phyloP scores from a whole-genome alignment of 2,113 vertebrate genomes.

The Spea multiplicata region DNA sequence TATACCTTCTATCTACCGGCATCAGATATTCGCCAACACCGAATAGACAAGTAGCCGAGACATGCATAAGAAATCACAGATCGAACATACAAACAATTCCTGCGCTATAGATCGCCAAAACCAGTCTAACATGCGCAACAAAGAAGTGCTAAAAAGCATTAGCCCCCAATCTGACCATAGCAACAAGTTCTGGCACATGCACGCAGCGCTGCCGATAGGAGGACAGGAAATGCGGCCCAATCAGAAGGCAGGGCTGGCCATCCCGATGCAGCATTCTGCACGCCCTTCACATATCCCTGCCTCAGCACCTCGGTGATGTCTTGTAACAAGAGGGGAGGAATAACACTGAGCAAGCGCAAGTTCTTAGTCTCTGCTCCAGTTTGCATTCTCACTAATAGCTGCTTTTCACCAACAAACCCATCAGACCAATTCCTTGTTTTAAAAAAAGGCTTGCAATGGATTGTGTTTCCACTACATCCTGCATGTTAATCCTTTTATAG shows the following conservation, averaged over 20 bases:
- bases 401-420: not conserved
- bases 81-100: no score
- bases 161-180: conserved; percentile 26
- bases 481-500: no score
- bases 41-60: no score
- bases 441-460: no score
- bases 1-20: no score
- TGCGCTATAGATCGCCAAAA: no score
- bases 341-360: not conserved
- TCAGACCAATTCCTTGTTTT: not conserved
- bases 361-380: not conserved
- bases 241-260: conserved; percentile 32
- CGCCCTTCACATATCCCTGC: not conserved
- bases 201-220: conserved; percentile 28
- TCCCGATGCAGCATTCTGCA: conserved; percentile 25
- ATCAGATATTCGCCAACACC: no score
- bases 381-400: not conserved
- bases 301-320: not conserved
- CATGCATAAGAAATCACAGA: no score
- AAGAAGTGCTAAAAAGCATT: no score
- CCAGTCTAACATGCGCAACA: no score
- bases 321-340: not conserved
- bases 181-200: conserved; percentile 37
- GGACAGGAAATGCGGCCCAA: conserved; percentile 4
- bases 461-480: no score